Percentiles rank a stretch among this genome's conserved stretches.
phyloP scores from a whole-genome alignment of 2,797 vertebrate genomes.

The Falco peregrinus region DNA sequence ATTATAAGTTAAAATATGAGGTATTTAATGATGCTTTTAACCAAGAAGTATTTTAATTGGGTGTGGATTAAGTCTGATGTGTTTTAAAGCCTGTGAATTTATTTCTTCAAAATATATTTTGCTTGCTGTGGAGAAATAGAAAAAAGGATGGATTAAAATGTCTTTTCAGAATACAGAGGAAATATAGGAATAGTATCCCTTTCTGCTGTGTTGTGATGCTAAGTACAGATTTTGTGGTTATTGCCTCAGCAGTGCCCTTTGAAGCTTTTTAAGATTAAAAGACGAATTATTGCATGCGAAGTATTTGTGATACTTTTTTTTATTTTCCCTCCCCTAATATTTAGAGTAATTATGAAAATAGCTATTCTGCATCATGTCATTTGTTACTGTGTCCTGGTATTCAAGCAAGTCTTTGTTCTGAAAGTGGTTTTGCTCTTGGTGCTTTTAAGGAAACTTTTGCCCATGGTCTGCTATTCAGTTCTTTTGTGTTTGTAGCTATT shows the following conservation, averaged over 20 bases:
- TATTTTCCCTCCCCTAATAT: background rate
- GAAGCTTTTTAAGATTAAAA: background rate
- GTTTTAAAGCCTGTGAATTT: background rate
- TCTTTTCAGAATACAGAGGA: background rate
- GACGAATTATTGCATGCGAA: background rate
- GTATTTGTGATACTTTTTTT: background rate
- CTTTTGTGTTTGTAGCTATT: background rate
- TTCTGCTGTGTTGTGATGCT: background rate
- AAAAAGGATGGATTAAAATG: background rate
- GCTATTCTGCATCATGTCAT: background rate
- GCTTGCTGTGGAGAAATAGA: background rate
- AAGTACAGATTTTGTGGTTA: background rate
- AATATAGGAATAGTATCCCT: background rate
- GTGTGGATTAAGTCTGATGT: background rate
- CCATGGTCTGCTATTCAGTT: background rate
- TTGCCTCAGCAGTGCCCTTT: background rate
- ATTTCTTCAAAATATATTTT: background rate
- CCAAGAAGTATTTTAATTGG: background rate
- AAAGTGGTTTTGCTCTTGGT: background rate
- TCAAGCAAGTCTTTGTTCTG: background rate
- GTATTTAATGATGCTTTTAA: background rate
- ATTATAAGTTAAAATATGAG: background rate
- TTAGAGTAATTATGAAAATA: background rate
- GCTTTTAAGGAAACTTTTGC: background rate
- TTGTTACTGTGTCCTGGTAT: background rate